Conservation (phyloP, 30 jellyfish, hydroid and myxozoan species). For the Hydractinia symbiolongicarpus region DNA sequence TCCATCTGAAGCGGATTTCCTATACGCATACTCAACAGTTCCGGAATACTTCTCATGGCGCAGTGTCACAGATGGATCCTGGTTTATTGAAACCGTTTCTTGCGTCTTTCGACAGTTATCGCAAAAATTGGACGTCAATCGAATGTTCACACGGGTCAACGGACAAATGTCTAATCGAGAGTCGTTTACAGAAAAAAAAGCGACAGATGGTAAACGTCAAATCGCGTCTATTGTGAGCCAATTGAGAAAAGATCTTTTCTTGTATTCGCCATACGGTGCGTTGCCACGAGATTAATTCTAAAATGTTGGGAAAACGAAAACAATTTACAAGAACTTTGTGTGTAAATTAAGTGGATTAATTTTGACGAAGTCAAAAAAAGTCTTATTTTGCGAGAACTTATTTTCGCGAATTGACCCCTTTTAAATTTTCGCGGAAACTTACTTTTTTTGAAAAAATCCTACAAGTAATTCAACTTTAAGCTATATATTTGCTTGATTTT, state of each 20-base stretch:
- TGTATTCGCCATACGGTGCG: not conserved
- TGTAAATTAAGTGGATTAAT: too few relatives aligned
- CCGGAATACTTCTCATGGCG: conserved; percentile 62
- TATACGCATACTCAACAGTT: conserved; percentile 92
- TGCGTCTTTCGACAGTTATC: not conserved
- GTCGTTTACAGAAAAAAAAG: not conserved
- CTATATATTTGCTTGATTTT: too few relatives aligned
- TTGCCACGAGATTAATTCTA: too few relatives aligned
- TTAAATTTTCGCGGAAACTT: too few relatives aligned
- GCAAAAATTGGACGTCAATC: conserved; percentile 9
- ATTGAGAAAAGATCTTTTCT: conserved; percentile 19
- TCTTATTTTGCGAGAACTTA: too few relatives aligned
- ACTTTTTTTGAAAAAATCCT: too few relatives aligned
- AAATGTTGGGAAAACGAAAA: too few relatives aligned
- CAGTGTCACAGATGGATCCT: not conserved
- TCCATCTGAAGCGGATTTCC: conserved; percentile 89
- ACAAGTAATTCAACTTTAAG: too few relatives aligned
- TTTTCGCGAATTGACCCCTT: too few relatives aligned
- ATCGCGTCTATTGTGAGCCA: conserved; percentile 8
- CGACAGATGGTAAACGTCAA: not conserved
- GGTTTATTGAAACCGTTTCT: conserved; percentile 1
- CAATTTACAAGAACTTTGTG: too few relatives aligned
- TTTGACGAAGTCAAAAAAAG: too few relatives aligned
- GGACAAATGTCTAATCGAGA: not conserved
- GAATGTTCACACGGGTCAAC: conserved; percentile 11